Base-by-base conservation (phyloP, 2,113 vertebrate genomes). In the Sinosuthora webbiana region DNA sequence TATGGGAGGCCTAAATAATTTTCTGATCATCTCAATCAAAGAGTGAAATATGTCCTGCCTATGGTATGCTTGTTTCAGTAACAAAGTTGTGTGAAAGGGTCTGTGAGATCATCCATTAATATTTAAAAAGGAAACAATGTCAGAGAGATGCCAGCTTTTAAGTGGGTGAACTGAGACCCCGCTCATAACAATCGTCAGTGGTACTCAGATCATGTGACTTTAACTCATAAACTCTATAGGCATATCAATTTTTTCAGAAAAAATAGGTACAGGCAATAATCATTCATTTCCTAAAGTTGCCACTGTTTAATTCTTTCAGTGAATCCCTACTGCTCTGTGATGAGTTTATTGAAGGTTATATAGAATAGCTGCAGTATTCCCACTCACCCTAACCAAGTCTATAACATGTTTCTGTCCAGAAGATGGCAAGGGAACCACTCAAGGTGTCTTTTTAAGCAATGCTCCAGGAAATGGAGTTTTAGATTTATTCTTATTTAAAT, bases 401-500 rank as follows among this genome's bases (percentile, higher is more conserved):
- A 23, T 87, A 88, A 62, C 16, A 42, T 19, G 8, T 9, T 73
- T 89, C 86, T 82, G 49, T 86, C 82, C 82, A 94, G 81, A 93
- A 90, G 62, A 80, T 39, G 24, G 18, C 37, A 94, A 94, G 35
- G 55, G 44, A 89, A 79, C 69, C 73, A 90, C 31, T 82, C 88
- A 55, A 75, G 67, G 41, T 74, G 67, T 44, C 56, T 93, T 80
- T 87, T 77, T 81, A 42, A 77, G 35, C 87, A 92, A 70, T 62
- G 62, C 50, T 94, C 8, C 45, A 67, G 84, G 71, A 96, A 49
- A 89, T 41, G 22, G 60, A 92, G 37, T 87, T 96, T 90, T 55
- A 90, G 70, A 77, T 90, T 87, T 33, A 9, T 79, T 95, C 74
- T 92, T 89, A 79, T 88, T 95, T 93, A 73, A 93, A 93, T 92